These are phyloP conservation scores for Lagria hirta DNA, from an alignment of 2,888 invertebrate species.

Conservation along the genomic window DNA sequence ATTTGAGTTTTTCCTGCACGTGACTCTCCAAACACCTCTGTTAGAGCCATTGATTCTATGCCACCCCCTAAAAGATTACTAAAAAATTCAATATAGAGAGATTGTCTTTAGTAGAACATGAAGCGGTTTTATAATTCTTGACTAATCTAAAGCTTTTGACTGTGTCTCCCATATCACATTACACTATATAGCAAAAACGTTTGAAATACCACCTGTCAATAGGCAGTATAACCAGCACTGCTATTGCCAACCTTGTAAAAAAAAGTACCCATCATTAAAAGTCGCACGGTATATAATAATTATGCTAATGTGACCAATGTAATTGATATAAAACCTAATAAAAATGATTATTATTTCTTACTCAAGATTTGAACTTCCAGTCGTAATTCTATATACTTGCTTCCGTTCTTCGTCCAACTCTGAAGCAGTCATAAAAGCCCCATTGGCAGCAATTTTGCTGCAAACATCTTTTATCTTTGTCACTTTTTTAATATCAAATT, in stretches of 20 bases:
- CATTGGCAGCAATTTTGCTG: constrained; percentile 61
- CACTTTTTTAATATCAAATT: constrained; percentile 75
- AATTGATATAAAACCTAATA: no score
- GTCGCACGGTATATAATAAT: no score
- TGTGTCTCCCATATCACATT: neutral
- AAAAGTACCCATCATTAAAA: no score
- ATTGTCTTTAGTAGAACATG: no score
- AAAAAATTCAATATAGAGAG: no score
- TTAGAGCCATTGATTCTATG: constrained; percentile 81
- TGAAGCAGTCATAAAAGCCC: constrained; percentile 72
- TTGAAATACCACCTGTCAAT: constrained; percentile 1
- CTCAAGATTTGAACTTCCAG: constrained; percentile 71
- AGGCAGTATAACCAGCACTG: no score
- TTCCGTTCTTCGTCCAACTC: constrained; percentile 73
- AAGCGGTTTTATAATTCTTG: no score
- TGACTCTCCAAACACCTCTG: constrained; percentile 82
- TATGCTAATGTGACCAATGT: no score
- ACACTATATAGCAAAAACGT: neutral
- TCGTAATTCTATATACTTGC: constrained; percentile 69
- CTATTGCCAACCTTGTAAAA: no score
- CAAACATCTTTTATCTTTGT: constrained; percentile 79
- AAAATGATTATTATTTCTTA: constrained; percentile 52
- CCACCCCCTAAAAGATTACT: constrained; percentile 78
- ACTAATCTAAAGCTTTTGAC: neutral
- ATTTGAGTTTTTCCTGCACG: constrained; percentile 81